A percentile compares a stretch with the other conserved stretches of the same genome.
Evolutionary conservation across 2,113 vertebrate genomes (phyloP).

Genomic region (Podilymbus podiceps): DNA sequence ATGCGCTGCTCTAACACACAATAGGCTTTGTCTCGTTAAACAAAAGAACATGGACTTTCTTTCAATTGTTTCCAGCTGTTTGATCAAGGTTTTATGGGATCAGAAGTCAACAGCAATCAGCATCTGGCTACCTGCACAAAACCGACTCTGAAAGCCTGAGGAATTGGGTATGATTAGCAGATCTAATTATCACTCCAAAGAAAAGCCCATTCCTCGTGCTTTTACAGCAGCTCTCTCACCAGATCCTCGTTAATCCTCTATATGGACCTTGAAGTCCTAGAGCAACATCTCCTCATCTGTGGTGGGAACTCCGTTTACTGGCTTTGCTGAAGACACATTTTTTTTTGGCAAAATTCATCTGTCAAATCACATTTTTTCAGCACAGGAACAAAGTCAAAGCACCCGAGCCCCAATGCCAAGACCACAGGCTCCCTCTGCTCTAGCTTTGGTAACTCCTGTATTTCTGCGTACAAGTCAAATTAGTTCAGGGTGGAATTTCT

Average conservation of each 20-base stretch:
- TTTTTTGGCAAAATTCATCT: neutral
- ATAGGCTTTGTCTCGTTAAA: slow-evolving; percentile 74
- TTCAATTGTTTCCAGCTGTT: slow-evolving; percentile 74
- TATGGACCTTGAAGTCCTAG: neutral
- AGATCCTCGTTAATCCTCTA: neutral
- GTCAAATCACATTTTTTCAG: neutral
- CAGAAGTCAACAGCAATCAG: slow-evolving; percentile 61
- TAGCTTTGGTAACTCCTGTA: neutral
- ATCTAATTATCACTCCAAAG: neutral
- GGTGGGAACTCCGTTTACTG: rapidly evolving
- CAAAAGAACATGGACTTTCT: slow-evolving; percentile 69
- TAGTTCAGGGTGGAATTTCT: neutral
- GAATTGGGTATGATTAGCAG: neutral
- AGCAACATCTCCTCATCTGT: neutral
- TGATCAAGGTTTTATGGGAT: slow-evolving; percentile 29
- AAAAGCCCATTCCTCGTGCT: neutral
- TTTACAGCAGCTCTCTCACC: neutral
- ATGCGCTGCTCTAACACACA: slow-evolving; percentile 50
- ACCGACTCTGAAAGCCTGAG: neutral
- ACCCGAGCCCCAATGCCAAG: rapidly evolving
- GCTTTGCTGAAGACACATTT: neutral
- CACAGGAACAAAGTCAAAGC: neutral
- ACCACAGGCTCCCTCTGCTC: neutral
- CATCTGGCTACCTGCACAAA: slow-evolving; percentile 70
- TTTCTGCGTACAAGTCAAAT: neutral